Conservation (phyloP, 1,140 invertebrate genomes). For the Scaptomyza hsui region DNA sequence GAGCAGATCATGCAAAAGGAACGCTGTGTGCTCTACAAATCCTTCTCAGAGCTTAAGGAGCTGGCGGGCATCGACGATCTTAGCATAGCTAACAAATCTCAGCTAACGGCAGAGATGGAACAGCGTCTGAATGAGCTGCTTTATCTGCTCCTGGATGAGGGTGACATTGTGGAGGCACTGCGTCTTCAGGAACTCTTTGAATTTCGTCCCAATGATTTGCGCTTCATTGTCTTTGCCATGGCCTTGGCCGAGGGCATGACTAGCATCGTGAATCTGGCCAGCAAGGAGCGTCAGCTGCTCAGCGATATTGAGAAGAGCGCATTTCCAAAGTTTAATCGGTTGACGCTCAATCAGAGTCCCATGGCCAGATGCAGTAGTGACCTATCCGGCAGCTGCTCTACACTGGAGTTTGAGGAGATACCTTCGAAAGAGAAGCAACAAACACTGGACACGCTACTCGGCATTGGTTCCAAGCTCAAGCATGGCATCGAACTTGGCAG, state of each 20-base stretch:
- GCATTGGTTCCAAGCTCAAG: conserved; percentile 82
- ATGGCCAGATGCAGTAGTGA: conserved; percentile 60
- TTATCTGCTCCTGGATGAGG: conserved; percentile 76
- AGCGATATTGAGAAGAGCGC: conserved; percentile 73
- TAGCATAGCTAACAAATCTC: conserved; percentile 56
- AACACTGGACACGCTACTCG: conserved; percentile 74
- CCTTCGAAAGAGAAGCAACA: conserved; percentile 79
- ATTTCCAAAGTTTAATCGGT: conserved; percentile 75
- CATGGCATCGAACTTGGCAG: conserved; percentile 85
- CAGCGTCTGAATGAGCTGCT: conserved; percentile 64
- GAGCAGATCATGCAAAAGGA: conserved; percentile 80
- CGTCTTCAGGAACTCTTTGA: conserved; percentile 84
- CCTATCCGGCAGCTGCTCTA: conserved; percentile 70
- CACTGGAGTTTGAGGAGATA: conserved; percentile 79
- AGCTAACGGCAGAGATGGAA: conserved; percentile 54
- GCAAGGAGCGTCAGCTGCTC: conserved; percentile 73
- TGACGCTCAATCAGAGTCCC: conserved; percentile 68
- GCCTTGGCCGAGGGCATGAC: conserved; percentile 85
- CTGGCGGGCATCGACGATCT: conserved; percentile 80
- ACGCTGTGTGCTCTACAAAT: conserved; percentile 78
- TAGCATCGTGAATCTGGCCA: conserved; percentile 68
- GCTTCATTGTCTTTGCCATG: conserved; percentile 85
- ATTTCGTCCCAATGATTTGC: conserved; percentile 83
- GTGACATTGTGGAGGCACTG: conserved; percentile 84
- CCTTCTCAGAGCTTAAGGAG: conserved; percentile 78